Percentiles rank a stretch among this genome's conserved stretches.
These are phyloP conservation scores for Drosophila diplacantha DNA, from an alignment of 2,888 invertebrate species.

Conservation along the genomic window DNA sequence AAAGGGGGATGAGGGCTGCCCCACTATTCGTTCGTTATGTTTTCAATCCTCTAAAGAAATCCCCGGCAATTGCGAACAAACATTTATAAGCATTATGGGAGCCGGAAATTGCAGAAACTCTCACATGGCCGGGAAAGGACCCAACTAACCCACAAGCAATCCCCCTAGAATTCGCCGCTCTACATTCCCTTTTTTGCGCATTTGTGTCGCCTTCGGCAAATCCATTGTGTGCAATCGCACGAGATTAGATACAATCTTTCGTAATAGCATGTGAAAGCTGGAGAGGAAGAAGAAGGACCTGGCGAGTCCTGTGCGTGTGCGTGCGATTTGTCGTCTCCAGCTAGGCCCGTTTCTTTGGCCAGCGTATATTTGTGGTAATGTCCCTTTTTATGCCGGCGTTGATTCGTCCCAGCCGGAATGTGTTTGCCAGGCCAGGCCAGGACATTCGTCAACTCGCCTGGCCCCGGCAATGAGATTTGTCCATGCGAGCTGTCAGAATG, in stretches of 20 bases:
- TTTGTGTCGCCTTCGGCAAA: slow-evolving; percentile 61
- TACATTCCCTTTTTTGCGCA: slow-evolving; percentile 28
- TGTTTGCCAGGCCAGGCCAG: slow-evolving; percentile 24
- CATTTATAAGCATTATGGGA: slow-evolving; percentile 66
- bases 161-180: slow-evolving; percentile 2
- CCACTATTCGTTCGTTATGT: slow-evolving; percentile 47
- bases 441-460: slow-evolving; percentile 61
- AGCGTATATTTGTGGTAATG: slow-evolving; percentile 45
- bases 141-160: slow-evolving; percentile 18
- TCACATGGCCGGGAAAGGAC: slow-evolving; percentile 25
- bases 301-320: slow-evolving; percentile 6
- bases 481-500: slow-evolving; percentile 48
- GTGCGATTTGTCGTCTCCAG: slow-evolving; percentile 49
- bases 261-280: slow-evolving; percentile 55
- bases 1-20: slow-evolving; percentile 12
- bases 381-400: slow-evolving; percentile 40
- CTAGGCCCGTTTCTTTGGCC: slow-evolving; percentile 12
- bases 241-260: slow-evolving; percentile 71
- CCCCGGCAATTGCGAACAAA: slow-evolving; percentile 51
- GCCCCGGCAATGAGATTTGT: slow-evolving; percentile 51
- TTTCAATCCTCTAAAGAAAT: slow-evolving; percentile 62
- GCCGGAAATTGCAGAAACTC: slow-evolving; percentile 65
- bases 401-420: slow-evolving; percentile 41
- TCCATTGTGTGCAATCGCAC: slow-evolving; percentile 70
- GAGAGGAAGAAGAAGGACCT: slow-evolving; percentile 1